phyloP scores from a whole-genome alignment of 2,113 vertebrate genomes.

The Bothrops jararaca region DNA sequence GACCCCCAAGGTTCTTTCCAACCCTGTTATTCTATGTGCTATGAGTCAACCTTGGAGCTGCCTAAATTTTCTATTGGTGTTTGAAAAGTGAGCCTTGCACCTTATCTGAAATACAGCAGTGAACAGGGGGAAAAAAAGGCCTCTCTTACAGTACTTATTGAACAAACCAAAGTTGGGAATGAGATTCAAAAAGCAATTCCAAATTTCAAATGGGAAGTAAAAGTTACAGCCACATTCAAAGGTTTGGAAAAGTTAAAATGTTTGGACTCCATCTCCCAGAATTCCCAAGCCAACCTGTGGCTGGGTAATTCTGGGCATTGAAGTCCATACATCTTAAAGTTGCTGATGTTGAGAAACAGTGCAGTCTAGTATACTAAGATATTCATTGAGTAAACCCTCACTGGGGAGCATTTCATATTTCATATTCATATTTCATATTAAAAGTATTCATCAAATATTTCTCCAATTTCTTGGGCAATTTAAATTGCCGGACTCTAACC shows the following conservation, averaged over 20 bases:
- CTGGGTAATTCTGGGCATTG: background rate
- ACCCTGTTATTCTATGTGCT: background rate
- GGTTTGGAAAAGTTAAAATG: background rate
- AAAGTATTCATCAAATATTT: background rate
- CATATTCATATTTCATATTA: background rate
- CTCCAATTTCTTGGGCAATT: background rate
- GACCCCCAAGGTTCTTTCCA: background rate
- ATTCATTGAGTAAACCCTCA: background rate
- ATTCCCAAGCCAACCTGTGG: background rate
- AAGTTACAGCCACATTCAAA: background rate
- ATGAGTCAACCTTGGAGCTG: background rate
- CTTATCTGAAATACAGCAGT: background rate
- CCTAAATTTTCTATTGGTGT: background rate
- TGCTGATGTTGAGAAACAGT: background rate
- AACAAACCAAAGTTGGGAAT: background rate
- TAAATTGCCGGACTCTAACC: background rate
- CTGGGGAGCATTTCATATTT: background rate
- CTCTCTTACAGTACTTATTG: background rate
- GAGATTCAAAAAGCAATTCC: background rate
- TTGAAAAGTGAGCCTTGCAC: background rate
- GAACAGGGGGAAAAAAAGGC: background rate
- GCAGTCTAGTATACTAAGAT: background rate
- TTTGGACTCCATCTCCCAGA: background rate
- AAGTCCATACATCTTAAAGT: background rate
- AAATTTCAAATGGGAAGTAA: background rate